Evolutionary conservation across 2,113 vertebrate genomes (phyloP), one percentile per base, ranked within the genome.

Genomic region (Climacteris rufus): DNA sequence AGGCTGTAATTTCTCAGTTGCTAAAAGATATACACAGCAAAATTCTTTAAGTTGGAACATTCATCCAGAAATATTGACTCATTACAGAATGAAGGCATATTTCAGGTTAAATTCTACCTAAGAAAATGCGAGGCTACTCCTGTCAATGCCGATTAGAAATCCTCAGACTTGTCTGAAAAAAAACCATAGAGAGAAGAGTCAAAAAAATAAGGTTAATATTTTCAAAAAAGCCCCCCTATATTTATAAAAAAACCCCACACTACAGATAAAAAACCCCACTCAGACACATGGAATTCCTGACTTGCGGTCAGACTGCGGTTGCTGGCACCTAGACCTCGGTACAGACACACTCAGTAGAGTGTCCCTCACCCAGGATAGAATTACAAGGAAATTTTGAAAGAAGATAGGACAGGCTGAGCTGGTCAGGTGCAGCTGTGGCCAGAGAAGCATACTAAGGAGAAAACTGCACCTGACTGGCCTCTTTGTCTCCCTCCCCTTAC

Each of bases 51-150:
- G n/a, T 64, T 68, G 31, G 45, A 71, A 75, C 15, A 42, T 66
- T 89, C n/a, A 78, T 35, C 24, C 52, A 71, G 44, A 94, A 96
- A 86, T 60, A 31, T 44, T 53, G 76, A 86, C 12, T 83, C 79
- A 64, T 85, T 83, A 27, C 9, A 64, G 33, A 90, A 83, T 27
- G 28, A 74, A 80, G 64, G 25, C 4, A 7, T 80, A 81, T 80
- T 83, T 79, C 33, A 83, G 50, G 30, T 35, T n/a, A 24, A 81
- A 66, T 59, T 95, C 52, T 78, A 35, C 42, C 27, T 66, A 40
- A 63, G 19, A 39, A 90, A 80, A 31, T n/a, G 17, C n/a, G 13
- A 94, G 22, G 10, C 10, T 83, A 22, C 6, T 77, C 40, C 20
- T 53, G 30, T 25, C 54, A 54, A 11, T 65, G 25, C 2, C 66